A percentile compares a stretch with the other conserved stretches of the same genome.
Evolutionary conservation across 1,140 invertebrate genomes (phyloP).

Genomic region (Monomorium pharaonis): DNA sequence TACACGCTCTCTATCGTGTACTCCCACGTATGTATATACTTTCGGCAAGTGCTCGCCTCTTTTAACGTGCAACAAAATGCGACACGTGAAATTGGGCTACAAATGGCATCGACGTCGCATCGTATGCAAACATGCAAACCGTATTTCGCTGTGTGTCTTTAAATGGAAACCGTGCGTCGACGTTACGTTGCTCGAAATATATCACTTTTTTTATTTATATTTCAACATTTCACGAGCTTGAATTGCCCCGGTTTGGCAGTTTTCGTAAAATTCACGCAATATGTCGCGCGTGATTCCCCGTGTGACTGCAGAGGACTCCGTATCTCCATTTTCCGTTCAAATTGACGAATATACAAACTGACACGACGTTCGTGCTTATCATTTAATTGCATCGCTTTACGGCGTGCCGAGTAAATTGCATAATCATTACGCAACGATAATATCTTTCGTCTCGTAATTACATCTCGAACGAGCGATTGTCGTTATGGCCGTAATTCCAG

Average conservation of each 20-base stretch:
- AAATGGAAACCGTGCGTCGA: conserved; percentile 15
- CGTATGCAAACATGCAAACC: conserved; percentile 52
- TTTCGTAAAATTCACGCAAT: neutral
- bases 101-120: conserved; percentile 5
- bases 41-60: neutral
- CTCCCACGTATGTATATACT: neutral
- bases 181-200: conserved; percentile 32
- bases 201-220: conserved; percentile 19
- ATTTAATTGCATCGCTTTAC: conserved; percentile 1
- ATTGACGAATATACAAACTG: neutral
- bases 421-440: conserved; percentile 35
- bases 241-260: neutral
- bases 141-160: conserved; percentile 38
- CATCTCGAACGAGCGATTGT: neutral
- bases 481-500: neutral
- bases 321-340: neutral
- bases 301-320: no score
- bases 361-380: neutral
- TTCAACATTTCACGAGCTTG: neutral
- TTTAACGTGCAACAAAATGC: neutral
- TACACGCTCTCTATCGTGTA: no score
- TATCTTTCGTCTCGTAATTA: conserved; percentile 14
- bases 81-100: conserved; percentile 7
- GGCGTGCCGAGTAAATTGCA: conserved; percentile 17
- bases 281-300: neutral